Percentiles rank a stretch among this genome's conserved stretches.
phyloP scores from a whole-genome alignment of 64 coral and sea anemone genomes.

The Montipora cactus region DNA sequence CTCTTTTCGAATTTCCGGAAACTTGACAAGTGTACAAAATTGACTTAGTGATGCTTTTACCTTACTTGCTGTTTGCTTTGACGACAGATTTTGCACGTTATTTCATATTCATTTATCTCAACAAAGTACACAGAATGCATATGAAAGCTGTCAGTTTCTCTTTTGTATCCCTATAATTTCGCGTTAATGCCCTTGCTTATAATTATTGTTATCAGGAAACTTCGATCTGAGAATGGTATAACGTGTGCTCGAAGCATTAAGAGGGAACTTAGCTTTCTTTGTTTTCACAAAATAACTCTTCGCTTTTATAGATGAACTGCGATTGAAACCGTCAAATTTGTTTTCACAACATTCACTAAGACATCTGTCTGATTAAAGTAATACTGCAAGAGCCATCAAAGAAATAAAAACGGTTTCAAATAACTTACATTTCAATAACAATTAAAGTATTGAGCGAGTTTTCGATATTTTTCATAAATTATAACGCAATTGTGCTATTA shows the following conservation, averaged over 20 bases:
- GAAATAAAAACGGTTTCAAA: conserved; percentile 13
- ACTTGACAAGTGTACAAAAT: background rate
- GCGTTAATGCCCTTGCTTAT: no score
- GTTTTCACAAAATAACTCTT: no score
- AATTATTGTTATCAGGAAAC: no score
- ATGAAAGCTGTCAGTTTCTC: background rate
- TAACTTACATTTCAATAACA: conserved; percentile 47
- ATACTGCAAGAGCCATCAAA: background rate
- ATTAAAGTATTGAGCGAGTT: background rate
- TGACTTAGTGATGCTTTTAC: background rate
- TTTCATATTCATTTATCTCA: background rate
- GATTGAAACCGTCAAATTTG: background rate
- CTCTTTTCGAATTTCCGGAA: background rate
- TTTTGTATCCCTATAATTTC: background rate
- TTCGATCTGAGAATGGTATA: no score
- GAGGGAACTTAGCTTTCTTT: no score
- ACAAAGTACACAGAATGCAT: background rate
- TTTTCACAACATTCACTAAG: background rate
- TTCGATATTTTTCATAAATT: conserved; percentile 29
- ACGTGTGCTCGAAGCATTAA: no score
- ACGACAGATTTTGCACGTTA: no score
- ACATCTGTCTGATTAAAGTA: background rate
- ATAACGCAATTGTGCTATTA: background rate
- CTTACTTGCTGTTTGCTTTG: background rate
- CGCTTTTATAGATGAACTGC: no score